A percentile compares a stretch with the other conserved stretches of the same genome.
phyloP scores from a whole-genome alignment of 2,113 vertebrate species.

The Esox niger region DNA sequence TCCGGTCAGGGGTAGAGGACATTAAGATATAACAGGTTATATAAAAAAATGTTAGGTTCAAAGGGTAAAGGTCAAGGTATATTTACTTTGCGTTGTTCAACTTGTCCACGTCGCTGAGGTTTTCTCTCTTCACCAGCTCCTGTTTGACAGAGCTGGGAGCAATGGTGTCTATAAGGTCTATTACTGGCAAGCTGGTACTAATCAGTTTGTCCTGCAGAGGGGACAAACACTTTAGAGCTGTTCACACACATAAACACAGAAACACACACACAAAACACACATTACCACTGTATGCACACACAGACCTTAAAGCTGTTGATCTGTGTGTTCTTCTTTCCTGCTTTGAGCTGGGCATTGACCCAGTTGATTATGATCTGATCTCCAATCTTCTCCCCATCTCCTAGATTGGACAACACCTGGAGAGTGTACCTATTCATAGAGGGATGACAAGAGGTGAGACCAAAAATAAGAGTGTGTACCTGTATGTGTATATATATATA shows the following conservation, averaged over 20 bases:
- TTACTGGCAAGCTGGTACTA: constrained; percentile 91
- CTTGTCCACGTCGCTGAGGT: constrained; percentile 85
- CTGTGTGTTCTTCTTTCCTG: constrained; percentile 78
- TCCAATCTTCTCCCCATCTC: constrained; percentile 87
- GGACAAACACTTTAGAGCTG: background rate
- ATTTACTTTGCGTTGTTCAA: constrained; percentile 64
- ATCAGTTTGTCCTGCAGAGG: constrained; percentile 84
- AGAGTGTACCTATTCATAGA: constrained; percentile 82
- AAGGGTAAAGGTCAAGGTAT: background rate
- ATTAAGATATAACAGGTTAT: background rate
- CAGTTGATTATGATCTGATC: constrained; percentile 91
- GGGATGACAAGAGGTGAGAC: too few relatives aligned
- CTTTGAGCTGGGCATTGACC: constrained; percentile 88
- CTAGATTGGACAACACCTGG: constrained; percentile 88
- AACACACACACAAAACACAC: background rate
- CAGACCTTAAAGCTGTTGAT: constrained; percentile 93
- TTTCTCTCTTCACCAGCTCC: constrained; percentile 84
- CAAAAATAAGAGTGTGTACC: background rate
- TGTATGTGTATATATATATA: background rate
- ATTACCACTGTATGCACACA: too few relatives aligned
- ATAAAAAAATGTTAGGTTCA: background rate
- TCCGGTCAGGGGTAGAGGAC: background rate
- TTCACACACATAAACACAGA: background rate
- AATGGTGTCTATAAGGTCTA: constrained; percentile 93
- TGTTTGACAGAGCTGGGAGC: constrained; percentile 82